A percentile compares a stretch with the other conserved stretches of the same genome.
phyloP scores from a whole-genome alignment of 1,140 invertebrate species.

The Episyrphus balteatus region DNA sequence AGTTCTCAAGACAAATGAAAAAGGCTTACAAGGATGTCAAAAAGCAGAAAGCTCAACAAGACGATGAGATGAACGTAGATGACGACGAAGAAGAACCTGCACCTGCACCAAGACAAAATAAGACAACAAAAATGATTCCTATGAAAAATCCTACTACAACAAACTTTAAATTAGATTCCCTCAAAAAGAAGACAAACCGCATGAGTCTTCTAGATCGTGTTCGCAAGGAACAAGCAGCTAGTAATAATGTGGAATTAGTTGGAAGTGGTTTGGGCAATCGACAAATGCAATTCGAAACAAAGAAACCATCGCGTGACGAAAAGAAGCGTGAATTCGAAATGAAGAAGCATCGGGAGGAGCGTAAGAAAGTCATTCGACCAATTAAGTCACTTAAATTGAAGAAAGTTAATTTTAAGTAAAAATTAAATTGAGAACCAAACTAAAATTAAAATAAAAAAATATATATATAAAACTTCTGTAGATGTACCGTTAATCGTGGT shows the following conservation, averaged over 20 bases:
- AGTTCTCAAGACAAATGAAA: slow-evolving; percentile 68
- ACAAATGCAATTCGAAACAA: slow-evolving; percentile 66
- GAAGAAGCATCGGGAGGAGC: slow-evolving; percentile 58
- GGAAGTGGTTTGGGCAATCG: slow-evolving; percentile 50
- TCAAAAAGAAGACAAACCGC: slow-evolving; percentile 39
- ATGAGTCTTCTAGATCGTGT: slow-evolving; percentile 60
- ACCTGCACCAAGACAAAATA: neutral
- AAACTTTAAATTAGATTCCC: slow-evolving; percentile 43
- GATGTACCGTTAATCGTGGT: too few relatives aligned
- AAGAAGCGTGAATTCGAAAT: slow-evolving; percentile 41
- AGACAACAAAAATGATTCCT: slow-evolving; percentile 48
- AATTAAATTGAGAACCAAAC: too few relatives aligned
- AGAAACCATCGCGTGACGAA: slow-evolving; percentile 39
- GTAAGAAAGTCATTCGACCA: slow-evolving; percentile 58
- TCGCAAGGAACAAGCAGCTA: slow-evolving; percentile 41
- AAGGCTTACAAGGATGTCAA: slow-evolving; percentile 51
- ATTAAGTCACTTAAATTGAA: slow-evolving; percentile 39
- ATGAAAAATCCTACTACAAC: slow-evolving; percentile 44
- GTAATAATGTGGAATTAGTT: slow-evolving; percentile 45
- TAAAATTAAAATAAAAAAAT: too few relatives aligned
- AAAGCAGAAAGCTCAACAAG: slow-evolving; percentile 34
- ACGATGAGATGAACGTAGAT: slow-evolving; percentile 32
- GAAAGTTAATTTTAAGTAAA: slow-evolving; percentile 34
- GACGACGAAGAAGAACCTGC: slow-evolving; percentile 16
- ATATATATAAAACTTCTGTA: too few relatives aligned